Evolutionary conservation across 2,797 vertebrate genomes (phyloP), one percentile per base, ranked within the genome.

Genomic region (Sternotherus odoratus): DNA sequence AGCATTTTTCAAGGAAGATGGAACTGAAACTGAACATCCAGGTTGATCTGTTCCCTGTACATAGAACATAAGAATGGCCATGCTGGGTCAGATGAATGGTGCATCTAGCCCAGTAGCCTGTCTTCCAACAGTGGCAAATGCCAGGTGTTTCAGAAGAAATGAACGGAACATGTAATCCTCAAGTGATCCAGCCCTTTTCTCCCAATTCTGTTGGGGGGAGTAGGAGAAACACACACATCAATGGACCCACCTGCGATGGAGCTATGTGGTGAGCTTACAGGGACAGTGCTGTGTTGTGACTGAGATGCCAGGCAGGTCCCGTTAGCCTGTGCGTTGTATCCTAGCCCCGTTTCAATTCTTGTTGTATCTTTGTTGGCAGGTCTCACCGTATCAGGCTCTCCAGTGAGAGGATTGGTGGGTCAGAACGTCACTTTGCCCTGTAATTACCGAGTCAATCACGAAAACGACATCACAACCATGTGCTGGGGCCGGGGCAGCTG

Each of bases 401-500:
- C 1, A 28, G 82, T 98, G 51, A 79, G 21, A 46, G 97, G 97
- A 57, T 80, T 83, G 9, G 96, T 92, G 60, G 98, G 98, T 36
- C 69, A 86, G 56, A 79, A 97, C 3, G 93, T 98, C 39, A 98
- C 95, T 6, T 86, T 99, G 12, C 92, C 79, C 1, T 98, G 98
- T 88, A 94, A 13, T 9, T 98, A 98, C 81, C 82, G 98, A 36
- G 91, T 89, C 3, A 2, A n/a, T 16, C 19, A 77, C 69, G 46
- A 90, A 0, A 97, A 97, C 9, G 90, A 21, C 3, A 6, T 43
- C 60, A 97, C 97, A 1, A 9, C 86, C 7, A 88, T 85, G 12
- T 99, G 98, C 93, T 99, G 98, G 98, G 98, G 98, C 7, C 94
- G 83, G 51, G 98, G 98, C 12, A 0, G 17, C 9, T 97, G 98